Evolutionary conservation across 2,797 vertebrate genomes (phyloP).

Genomic region (Muscicapa comitata): DNA sequence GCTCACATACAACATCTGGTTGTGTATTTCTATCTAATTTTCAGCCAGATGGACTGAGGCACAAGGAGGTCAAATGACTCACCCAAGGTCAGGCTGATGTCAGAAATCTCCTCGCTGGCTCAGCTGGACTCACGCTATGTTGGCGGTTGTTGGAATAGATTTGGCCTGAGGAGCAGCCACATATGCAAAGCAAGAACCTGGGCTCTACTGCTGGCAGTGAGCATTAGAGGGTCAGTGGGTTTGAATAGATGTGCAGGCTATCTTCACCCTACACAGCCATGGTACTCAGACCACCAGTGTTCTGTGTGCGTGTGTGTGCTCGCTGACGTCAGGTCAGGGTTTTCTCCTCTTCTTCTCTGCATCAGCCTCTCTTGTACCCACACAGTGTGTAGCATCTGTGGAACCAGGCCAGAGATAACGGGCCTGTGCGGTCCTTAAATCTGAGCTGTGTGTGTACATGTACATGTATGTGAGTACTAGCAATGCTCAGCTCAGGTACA

Average conservation of each 20-base stretch:
- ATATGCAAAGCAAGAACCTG: background rate
- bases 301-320: background rate
- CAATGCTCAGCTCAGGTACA: conserved; percentile 8
- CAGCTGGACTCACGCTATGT: rapidly evolving
- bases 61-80: conserved; percentile 48
- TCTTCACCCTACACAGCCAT: background rate
- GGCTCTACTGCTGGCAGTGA: background rate
- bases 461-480: background rate
- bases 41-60: conserved; percentile 48
- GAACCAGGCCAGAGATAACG: background rate
- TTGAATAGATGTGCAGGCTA: rapidly evolving
- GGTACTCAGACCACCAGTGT: rapidly evolving
- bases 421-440: background rate
- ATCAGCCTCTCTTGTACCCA: background rate
- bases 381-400: background rate
- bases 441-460: rapidly evolving
- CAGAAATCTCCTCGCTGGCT: background rate
- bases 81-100: conserved; percentile 44
- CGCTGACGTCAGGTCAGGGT: rapidly evolving
- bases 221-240: background rate
- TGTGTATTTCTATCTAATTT: conserved; percentile 40
- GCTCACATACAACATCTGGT: conserved; percentile 53
- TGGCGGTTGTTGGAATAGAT: background rate
- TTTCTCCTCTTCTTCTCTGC: background rate
- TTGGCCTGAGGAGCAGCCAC: background rate